A percentile compares a stretch with the other conserved stretches of the same genome.
These are phyloP conservation scores for Elymnias hypermnestra DNA, from an alignment of 1,140 invertebrate species.

Conservation along the genomic window DNA sequence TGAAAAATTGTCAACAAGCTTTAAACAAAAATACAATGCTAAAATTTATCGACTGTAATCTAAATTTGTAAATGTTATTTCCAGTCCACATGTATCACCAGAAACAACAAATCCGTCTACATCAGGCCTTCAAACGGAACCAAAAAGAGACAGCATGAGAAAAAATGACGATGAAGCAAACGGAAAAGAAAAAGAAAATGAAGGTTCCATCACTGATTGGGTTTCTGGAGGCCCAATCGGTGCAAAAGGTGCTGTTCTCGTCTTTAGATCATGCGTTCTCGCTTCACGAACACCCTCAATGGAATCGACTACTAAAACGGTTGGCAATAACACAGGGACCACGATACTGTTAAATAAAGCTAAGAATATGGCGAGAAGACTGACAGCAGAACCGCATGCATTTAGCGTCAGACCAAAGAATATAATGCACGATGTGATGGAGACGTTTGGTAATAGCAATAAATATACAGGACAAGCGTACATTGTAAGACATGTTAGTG, in stretches of 20 bases:
- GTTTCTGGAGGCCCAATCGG: constrained; percentile 75
- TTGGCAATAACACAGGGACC: constrained; percentile 61
- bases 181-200: constrained; percentile 42
- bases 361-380: constrained; percentile 61
- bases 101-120: constrained; percentile 63
- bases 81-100: constrained; percentile 69
- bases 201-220: constrained; percentile 80
- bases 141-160: constrained; percentile 53
- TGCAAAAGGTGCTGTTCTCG: constrained; percentile 71
- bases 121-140: constrained; percentile 48
- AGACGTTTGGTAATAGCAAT: constrained; percentile 57
- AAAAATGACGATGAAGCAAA: constrained; percentile 50
- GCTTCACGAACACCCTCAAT: constrained; percentile 65
- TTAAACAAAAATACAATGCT: no score
- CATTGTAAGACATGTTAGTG: constrained; percentile 57
- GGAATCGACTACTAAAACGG: constrained; percentile 58
- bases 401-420: constrained; percentile 57
- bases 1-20: no score
- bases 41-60: no score
- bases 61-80: no score
- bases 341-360: constrained; percentile 64
- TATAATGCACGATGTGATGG: constrained; percentile 71
- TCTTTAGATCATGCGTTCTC: constrained; percentile 77
- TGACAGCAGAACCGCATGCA: constrained; percentile 59
- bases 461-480: constrained; percentile 54